Evolutionary conservation across 2,888 invertebrate genomes (phyloP).

Genomic region (Parochlus steinenii): DNA sequence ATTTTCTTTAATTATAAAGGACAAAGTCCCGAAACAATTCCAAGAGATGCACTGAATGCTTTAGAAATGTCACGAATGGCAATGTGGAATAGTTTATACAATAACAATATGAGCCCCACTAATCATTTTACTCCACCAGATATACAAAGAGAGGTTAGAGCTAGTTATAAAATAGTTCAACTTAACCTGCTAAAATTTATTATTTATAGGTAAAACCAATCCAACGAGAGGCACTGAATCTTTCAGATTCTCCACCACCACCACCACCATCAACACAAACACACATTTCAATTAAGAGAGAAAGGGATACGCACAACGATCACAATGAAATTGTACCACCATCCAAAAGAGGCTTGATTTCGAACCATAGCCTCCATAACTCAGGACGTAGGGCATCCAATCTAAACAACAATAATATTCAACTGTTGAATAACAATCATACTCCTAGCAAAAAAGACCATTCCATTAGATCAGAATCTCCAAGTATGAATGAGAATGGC

Average conservation of each 20-base stretch:
- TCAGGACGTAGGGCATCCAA: slow-evolving; percentile 19
- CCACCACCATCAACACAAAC: slow-evolving; percentile 27
- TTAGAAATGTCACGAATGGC: slow-evolving; percentile 64
- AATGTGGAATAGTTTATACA: slow-evolving; percentile 47
- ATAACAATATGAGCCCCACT: slow-evolving; percentile 22
- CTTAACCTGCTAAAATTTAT: too few species aligned
- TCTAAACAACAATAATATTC: slow-evolving; percentile 13
- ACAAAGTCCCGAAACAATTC: slow-evolving; percentile 34
- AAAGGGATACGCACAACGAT: slow-evolving; percentile 27
- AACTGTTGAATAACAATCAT: slow-evolving; percentile 17
- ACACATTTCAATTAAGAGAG: slow-evolving; percentile 34
- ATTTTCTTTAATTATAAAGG: slow-evolving; percentile 3
- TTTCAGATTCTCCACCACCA: slow-evolving; percentile 43
- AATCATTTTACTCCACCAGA: slow-evolving; percentile 9
- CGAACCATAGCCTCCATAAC: slow-evolving; percentile 23
- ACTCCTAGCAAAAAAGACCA: slow-evolving; percentile 17
- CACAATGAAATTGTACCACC: slow-evolving; percentile 37
- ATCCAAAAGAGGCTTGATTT: slow-evolving; percentile 35
- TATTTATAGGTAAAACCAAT: too few species aligned
- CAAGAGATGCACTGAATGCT: slow-evolving; percentile 43
- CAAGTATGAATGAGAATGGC: slow-evolving; percentile 13
- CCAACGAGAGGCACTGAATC: slow-evolving; percentile 67
- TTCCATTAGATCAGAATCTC: slow-evolving; percentile 18
- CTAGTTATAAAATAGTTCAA: too few species aligned
- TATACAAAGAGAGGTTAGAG: too few species aligned